Evolutionary conservation across 2,113 vertebrate species (phyloP), one percentile per base, ranked within the genome.

Genomic region (Cricetomys ansorgei): DNA sequence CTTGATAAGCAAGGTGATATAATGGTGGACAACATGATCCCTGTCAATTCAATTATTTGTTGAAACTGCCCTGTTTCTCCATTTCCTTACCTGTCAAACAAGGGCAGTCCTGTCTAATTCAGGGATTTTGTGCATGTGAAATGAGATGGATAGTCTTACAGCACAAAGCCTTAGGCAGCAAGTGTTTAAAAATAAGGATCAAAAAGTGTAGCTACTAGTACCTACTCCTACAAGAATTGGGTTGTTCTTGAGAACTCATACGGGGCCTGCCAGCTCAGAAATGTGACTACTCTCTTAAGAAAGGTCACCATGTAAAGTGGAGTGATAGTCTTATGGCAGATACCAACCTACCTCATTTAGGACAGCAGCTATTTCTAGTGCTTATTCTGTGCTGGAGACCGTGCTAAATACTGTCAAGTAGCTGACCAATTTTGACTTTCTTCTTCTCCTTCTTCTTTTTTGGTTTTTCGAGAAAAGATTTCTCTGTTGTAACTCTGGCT

Each of bases 131-230:
- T 40, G 80, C 3, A 59, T 62, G 64, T 90, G 19, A 88, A 75
- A 45, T 92, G 62, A 96, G 21, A 59, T 34, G 59, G 57, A 50
- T 88, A 45, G 37, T 75, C 40, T 92, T 53, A 69, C 79, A 95
- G 72, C 29, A 83, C 37, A 87, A 88, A 50, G 12, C 2, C 96
- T 94, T 94, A 80, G 7, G 45, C 76, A 76, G 29, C 4, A 88
- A 80, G n/a, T 79, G n/a, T 76, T 85, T 12, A 57, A 87, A 79
- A 84, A 53, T 40, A 72, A 72, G 23, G 19, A 40, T 40, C n/a
- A 7, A 81, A 57, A 37, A 23, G 37, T 12, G 5, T 59, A 40
- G 37, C n/a, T 86, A 55, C 29, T 72, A n/a, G 76, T 45, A 29
- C 27, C 31, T 75, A 19, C 11, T 25, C 29, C 31, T 19, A 3